Base-by-base conservation (phyloP, 2,888 invertebrate genomes). In the Cybosia mesomella region DNA sequence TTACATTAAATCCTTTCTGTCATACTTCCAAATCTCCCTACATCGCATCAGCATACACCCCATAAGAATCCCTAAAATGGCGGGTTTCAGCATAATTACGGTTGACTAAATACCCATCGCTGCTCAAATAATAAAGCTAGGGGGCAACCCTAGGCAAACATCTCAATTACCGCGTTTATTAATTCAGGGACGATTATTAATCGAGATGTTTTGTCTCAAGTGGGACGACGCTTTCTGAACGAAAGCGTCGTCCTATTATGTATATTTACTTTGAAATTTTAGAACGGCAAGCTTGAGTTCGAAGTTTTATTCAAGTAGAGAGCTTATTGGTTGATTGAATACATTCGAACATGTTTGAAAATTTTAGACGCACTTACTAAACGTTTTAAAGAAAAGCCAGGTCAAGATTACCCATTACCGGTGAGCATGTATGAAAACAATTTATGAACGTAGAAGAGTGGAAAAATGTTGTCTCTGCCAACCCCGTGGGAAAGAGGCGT, bases 111-210 rank as follows among this genome's bases (percentile, higher is more conserved):
- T 92, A 89, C 84, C 89, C 92, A 90, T 91, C 89, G 85, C 81
- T 87, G 87, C 83, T 88, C 90, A 90, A 92, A 92, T 76, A 80
- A 81, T 87, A 91, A 89, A 85, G 85, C 78, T 76, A 80, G 81
- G 83, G 85, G 81, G 81, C 85, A 87, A 86, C 89, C 90, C 89
- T 83, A 77, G 84, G 89, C 92, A 92, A 94, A 94, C 92, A 92
- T 94, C 94, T 94, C 94, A 94, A 94, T 94, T 94, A 94, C 94
- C 81, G 84, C 80, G 80, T 84, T 93, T 93, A 93, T 93, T 94
- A 94, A 94, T 90, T 90, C 90, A 87, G 88, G 85, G 85, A 89
- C 89, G 85, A 84, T 89, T 88, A 89, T 89, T 89, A 87, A 89
- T 87, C 86, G 87, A 81, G 83, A 81, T 79, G 81, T 75, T 85